phyloP scores from a whole-genome alignment of 2,113 vertebrate species.

The Colossoma macropomum region DNA sequence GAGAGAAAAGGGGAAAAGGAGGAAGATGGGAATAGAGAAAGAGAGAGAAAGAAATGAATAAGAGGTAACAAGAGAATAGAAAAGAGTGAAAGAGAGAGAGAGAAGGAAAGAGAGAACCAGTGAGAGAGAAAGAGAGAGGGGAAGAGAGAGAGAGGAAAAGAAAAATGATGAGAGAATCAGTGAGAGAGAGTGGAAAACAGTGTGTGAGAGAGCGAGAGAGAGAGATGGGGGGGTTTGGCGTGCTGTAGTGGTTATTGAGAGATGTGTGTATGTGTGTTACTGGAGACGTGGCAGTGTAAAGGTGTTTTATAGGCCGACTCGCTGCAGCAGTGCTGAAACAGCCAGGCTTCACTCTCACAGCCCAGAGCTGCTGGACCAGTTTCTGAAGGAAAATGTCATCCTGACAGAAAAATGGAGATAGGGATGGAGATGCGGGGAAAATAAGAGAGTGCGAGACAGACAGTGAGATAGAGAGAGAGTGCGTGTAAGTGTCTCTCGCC shows the following conservation, averaged over 20 bases:
- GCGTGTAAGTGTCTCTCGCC: not conserved
- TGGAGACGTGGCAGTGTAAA: conserved; percentile 1
- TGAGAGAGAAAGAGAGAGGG: not conserved
- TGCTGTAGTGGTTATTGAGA: not conserved
- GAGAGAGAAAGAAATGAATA: not conserved
- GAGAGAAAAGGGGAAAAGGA: not conserved
- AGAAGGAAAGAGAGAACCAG: not conserved
- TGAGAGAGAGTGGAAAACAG: not conserved
- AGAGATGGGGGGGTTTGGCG: not conserved
- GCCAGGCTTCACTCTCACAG: too few species aligned
- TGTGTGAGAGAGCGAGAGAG: too few species aligned
- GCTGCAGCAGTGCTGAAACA: too few species aligned
- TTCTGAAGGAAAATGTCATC: too few species aligned
- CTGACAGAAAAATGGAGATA: too few species aligned
- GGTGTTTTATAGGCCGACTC: not conserved
- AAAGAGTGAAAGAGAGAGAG: not conserved
- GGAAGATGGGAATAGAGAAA: not conserved
- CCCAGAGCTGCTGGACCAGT: too few species aligned
- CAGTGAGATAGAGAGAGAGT: not conserved
- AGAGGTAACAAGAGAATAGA: not conserved
- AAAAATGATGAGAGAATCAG: not conserved
- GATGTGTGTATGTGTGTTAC: not conserved
- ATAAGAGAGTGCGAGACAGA: not conserved
- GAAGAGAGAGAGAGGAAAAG: not conserved
- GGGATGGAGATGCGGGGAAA: not conserved